Evolutionary conservation across 2,797 vertebrate genomes (phyloP).

Genomic region (Podarcis siculus): DNA sequence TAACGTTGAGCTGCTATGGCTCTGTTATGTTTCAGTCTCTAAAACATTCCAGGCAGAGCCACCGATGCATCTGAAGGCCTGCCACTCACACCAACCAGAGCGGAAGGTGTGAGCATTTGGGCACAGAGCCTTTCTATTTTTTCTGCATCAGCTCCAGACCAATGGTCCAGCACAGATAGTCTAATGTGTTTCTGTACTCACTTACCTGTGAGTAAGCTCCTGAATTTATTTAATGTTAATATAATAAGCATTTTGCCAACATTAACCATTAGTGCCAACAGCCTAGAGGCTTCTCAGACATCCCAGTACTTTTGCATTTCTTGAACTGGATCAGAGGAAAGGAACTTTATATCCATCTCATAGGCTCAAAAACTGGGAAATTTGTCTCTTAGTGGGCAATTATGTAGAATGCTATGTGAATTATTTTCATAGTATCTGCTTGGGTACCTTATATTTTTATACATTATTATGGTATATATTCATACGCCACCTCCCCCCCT

Average conservation of each 20-base stretch:
- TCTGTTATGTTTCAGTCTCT: too few species aligned
- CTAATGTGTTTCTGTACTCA: not conserved
- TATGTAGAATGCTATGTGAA: not conserved
- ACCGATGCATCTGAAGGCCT: too few species aligned
- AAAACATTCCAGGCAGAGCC: too few species aligned
- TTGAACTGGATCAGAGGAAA: not conserved
- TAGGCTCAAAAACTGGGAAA: not conserved
- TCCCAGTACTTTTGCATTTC: not conserved
- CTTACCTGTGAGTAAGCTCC: too few species aligned
- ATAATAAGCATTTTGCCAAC: not conserved
- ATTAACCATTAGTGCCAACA: not conserved
- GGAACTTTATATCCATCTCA: not conserved
- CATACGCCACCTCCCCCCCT: too few species aligned
- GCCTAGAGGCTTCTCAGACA: not conserved
- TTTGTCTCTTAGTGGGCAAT: not conserved
- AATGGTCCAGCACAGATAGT: not conserved
- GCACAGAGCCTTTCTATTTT: too few species aligned
- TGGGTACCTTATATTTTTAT: too few species aligned
- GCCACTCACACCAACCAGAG: too few species aligned
- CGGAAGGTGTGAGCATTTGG: too few species aligned
- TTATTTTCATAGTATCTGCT: not conserved
- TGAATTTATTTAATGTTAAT: not conserved
- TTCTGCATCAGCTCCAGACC: too few species aligned
- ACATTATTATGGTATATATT: too few species aligned
- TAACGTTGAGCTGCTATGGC: too few species aligned